phyloP scores from a whole-genome alignment of 1,140 invertebrate species.

The Ceratina australensis region DNA sequence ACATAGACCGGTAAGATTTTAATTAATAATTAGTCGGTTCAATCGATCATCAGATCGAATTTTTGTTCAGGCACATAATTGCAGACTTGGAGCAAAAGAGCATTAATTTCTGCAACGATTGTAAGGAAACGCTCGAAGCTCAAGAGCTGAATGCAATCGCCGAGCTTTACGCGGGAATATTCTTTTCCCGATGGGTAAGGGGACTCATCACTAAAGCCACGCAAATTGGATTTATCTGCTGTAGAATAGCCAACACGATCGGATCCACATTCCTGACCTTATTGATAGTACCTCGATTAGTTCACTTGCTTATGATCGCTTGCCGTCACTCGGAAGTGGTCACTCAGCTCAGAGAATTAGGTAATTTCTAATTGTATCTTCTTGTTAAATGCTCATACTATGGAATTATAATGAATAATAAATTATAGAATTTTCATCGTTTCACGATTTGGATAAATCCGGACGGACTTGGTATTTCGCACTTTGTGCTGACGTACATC shows the following conservation, averaged over 20 bases:
- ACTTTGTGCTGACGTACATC: slow-evolving; percentile 76
- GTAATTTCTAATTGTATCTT: slow-evolving; percentile 48
- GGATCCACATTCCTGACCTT: slow-evolving; percentile 69
- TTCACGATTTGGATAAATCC: slow-evolving; percentile 76
- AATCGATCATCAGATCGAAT: background rate
- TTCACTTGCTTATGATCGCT: slow-evolving; percentile 71
- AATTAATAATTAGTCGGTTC: background rate
- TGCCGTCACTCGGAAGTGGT: slow-evolving; percentile 73
- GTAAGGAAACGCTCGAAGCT: slow-evolving; percentile 71
- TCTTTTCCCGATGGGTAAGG: slow-evolving; percentile 76
- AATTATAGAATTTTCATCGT: slow-evolving; percentile 70
- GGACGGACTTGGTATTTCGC: slow-evolving; percentile 79
- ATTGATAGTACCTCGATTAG: slow-evolving; percentile 73
- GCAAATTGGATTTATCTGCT: slow-evolving; percentile 74
- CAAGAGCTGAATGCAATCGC: slow-evolving; percentile 77
- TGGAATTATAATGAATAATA: background rate
- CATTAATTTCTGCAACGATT: slow-evolving; percentile 70
- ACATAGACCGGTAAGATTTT: slow-evolving; percentile 51
- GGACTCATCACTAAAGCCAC: slow-evolving; percentile 70
- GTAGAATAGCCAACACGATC: slow-evolving; percentile 72
- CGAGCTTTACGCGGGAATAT: slow-evolving; percentile 77
- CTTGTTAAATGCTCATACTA: background rate
- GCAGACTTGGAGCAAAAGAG: slow-evolving; percentile 64
- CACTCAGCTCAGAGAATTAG: slow-evolving; percentile 74
- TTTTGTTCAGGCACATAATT: slow-evolving; percentile 55